Percentiles rank a stretch among this genome's conserved stretches.
phyloP scores from a whole-genome alignment of 2,113 vertebrate species.

The Tachysurus vachellii region DNA sequence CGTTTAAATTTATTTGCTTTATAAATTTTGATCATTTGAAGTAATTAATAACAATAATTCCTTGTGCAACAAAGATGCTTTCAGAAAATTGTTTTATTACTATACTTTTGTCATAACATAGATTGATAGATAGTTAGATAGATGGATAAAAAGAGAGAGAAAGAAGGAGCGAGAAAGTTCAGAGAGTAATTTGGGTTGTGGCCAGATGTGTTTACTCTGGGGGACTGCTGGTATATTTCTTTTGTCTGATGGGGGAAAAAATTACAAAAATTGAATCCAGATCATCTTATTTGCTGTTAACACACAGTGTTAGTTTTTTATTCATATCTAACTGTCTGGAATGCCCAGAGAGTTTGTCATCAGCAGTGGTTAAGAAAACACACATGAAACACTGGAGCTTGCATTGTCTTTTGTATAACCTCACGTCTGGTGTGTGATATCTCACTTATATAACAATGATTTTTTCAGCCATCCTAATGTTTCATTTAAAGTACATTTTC shows the following conservation, averaged over 20 bases:
- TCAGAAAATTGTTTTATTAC: neutral
- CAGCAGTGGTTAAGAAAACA: neutral
- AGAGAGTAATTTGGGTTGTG: too few relatives aligned
- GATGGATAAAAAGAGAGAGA: too few relatives aligned
- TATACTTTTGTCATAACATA: neutral
- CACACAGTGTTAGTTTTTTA: too few relatives aligned
- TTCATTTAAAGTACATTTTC: neutral
- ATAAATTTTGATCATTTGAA: neutral
- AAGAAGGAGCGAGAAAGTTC: too few relatives aligned
- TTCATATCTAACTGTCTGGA: neutral
- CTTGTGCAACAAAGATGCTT: neutral
- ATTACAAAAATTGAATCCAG: too few relatives aligned
- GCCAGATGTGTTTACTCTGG: too few relatives aligned
- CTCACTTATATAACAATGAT: neutral
- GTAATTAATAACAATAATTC: neutral
- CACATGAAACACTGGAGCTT: neutral
- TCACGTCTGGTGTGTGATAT: neutral
- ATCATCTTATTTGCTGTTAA: too few relatives aligned
- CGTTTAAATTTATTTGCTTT: neutral
- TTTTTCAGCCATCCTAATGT: neutral
- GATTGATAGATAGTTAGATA: too few relatives aligned
- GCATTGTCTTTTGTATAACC: neutral
- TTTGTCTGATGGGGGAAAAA: too few relatives aligned
- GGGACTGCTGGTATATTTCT: too few relatives aligned
- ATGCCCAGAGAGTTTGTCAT: neutral